These are phyloP conservation scores for Acrocera orbiculus DNA, from an alignment of 2,888 invertebrate genomes.

Conservation along the genomic window DNA sequence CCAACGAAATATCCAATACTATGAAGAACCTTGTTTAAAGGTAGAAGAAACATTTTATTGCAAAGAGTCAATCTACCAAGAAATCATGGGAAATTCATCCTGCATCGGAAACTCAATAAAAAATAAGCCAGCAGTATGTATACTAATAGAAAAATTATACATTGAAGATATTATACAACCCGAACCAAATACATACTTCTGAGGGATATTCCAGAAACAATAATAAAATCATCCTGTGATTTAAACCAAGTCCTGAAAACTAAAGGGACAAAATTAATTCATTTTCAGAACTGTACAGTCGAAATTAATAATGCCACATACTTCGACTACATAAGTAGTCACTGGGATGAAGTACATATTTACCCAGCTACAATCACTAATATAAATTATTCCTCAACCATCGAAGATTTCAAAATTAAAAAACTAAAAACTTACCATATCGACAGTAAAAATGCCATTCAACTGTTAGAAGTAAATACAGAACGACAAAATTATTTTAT, in stretches of 20 bases:
- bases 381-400: background rate
- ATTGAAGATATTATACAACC: too few species aligned
- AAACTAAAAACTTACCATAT: background rate
- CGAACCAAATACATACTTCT: slow-evolving; percentile 3
- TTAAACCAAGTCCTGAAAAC: background rate
- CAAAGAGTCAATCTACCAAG: too few species aligned
- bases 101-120: slow-evolving; percentile 1
- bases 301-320: background rate
- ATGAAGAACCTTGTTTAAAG: slow-evolving; percentile 3
- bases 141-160: too few species aligned
- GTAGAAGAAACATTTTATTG: too few species aligned
- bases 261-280: background rate
- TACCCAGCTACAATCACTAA: background rate
- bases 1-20: slow-evolving; percentile 2
- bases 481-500: background rate
- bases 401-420: background rate
- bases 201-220: background rate
- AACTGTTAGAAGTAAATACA: background rate
- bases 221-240: slow-evolving; percentile 2
- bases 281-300: background rate
- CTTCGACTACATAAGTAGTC: background rate
- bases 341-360: background rate
- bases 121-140: slow-evolving; percentile 3
- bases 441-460: background rate
- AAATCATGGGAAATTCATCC: too few species aligned